Evolutionary conservation across 2,797 vertebrate genomes (phyloP), one percentile per base, ranked within the genome.

Genomic region (Molossus alvarezi): DNA sequence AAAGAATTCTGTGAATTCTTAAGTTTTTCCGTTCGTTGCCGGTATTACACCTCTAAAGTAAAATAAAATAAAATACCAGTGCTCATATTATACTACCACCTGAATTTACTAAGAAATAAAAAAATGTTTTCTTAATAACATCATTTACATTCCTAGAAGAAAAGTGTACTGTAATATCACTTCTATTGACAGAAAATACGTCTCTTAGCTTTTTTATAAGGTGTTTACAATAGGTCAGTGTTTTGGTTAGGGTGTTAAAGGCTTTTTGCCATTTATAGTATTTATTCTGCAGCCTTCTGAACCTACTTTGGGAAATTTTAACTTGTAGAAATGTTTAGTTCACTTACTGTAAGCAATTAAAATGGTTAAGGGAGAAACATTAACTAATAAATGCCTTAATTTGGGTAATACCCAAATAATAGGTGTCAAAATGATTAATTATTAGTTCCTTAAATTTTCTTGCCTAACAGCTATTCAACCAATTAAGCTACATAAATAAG

Each of bases 361-460:
- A 96, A 90, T 65, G 73, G 33, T 64, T 90, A 95, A 91, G 57
- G 8, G 73, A 89, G 67, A 58, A 96, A 72, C 29, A 83, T 90
- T 88, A 75, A 67, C 71, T 86, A 95, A 90, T 97, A 92, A 97
- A 90, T 90, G 60, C 17, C 95, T 96, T 93, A 85, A 88, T 93
- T 97, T 94, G 92, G 81, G n/a, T 95, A 84, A 84, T 73, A 85
- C 75, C 62, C 85, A 95, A 95, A 95, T 88, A 96, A 85, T 80
- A 92, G 48, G 41, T 92, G 58, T 96, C 84, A 97, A 81, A 85
- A 79, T 90, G 69, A 94, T 37, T 33, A 90, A 82, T 95, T 88
- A 84, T 75, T 69, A 96, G 84, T 67, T 93, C 73, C 84, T 91
- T 71, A 94, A 85, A 65, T 89, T 79, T 95, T 93, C 94, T 85